Conservation (phyloP, 2,797 vertebrate species). For the Paedocypris micromegethes region DNA sequence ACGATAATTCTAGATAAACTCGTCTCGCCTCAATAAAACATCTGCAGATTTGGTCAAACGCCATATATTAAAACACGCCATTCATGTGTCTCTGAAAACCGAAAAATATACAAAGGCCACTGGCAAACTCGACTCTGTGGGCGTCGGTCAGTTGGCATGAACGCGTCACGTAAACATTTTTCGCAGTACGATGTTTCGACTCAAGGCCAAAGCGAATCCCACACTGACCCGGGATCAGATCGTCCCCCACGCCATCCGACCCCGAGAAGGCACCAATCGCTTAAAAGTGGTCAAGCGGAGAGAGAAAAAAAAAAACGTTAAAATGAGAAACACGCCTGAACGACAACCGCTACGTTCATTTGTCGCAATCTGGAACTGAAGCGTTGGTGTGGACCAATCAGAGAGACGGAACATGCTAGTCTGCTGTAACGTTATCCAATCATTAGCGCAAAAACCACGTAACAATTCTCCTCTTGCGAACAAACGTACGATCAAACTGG, state of each 20-base stretch:
- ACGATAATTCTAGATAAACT: constrained; percentile 75
- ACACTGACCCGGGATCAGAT: background rate
- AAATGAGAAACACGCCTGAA: background rate
- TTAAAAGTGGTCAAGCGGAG: constrained; percentile 42
- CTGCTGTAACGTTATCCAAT: background rate
- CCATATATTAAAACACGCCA: constrained; percentile 38
- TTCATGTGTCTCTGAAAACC: constrained; percentile 13
- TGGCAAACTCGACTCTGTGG: constrained; percentile 54
- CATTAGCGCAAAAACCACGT: too few species aligned
- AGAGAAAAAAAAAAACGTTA: constrained; percentile 12
- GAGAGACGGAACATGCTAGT: background rate
- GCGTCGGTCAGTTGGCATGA: constrained; percentile 31
- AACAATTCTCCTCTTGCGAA: too few species aligned
- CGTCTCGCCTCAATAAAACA: constrained; percentile 44
- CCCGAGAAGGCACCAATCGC: constrained; percentile 39
- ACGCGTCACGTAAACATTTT: constrained; percentile 12
- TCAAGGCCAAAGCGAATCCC: constrained; percentile 18
- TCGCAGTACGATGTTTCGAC: constrained; percentile 4
- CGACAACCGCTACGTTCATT: constrained; percentile 8
- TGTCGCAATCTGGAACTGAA: constrained; percentile 19
- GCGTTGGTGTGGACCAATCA: constrained; percentile 42
- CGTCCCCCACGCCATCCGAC: constrained; percentile 21
- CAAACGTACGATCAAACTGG: too few species aligned
- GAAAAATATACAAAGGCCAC: constrained; percentile 51
- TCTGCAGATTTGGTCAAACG: constrained; percentile 53